Base-by-base conservation (phyloP, 2,797 vertebrate genomes). In the Ctenopoma multispine region DNA sequence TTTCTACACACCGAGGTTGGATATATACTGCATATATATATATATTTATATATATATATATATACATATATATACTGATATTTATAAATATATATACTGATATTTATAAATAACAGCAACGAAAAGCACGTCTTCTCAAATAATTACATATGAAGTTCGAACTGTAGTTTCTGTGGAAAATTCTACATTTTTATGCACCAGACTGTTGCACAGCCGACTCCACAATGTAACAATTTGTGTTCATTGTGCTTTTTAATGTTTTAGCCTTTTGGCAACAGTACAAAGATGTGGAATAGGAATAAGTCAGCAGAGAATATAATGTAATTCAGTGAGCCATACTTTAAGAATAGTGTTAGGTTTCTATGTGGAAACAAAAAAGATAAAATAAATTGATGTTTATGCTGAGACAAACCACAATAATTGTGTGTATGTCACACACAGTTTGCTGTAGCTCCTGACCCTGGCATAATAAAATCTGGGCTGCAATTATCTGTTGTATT, bases 141-240 rank as follows among this genome's bases (percentile, higher is more conserved):
- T 21, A 8, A 27, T 0, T 54, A 13, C 27, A 44, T 41, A 27
- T 57, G 29, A 59, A 20, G 54, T 53, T 46, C 67, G 24, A 55
- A 27, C 44, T 38, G 6, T 18, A 14, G 7, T 64, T 40, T 17
- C 13, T 49, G 29, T 1, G 44, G 41, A 46, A 18, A 73, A 65
- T 14, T 34, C 20, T 21, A n/a, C 7, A 17, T 38, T 49, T 50
- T 70, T 72, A 60, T 60, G 47, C 34, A 71, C 63, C 15, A 63
- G 24, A 31, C 54, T 38, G 55, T 73, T 63, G 43, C 51, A 47
- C 15, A 61, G 34, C 70, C 61, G 69, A 41, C 61, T 49, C 23
- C 9, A 34, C 31, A 34, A 34, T 34, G 31, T 14, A 67, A 70
- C 34, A 50, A 38, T 51, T n/a, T 50, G 18, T 47, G 20, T 60